These are phyloP conservation scores for Melanogrammus aeglefinus DNA, from an alignment of 2,797 vertebrate genomes.

Conservation along the genomic window DNA sequence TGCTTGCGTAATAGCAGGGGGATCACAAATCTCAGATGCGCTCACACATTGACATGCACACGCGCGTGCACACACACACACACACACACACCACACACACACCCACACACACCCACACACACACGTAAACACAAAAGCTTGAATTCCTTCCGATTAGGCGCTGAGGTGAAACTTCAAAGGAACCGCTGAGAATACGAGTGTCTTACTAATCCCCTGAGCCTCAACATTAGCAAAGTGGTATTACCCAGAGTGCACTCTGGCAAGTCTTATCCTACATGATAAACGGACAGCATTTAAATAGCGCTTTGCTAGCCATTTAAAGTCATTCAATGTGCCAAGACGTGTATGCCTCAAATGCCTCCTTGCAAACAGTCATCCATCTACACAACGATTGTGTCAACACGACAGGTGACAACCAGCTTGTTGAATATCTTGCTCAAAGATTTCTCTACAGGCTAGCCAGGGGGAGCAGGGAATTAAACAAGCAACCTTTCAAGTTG, in stretches of 20 bases:
- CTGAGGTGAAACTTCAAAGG: conserved; percentile 68
- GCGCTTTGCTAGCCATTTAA: too few relatives aligned
- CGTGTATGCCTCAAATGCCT: too few relatives aligned
- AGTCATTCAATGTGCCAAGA: too few relatives aligned
- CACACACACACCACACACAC: too few relatives aligned
- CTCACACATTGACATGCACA: conserved; percentile 28
- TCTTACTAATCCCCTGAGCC: conserved; percentile 68
- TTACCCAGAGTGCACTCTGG: conserved; percentile 59
- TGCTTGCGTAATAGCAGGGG: conserved; percentile 56
- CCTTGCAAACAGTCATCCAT: too few relatives aligned
- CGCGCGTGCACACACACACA: not conserved
- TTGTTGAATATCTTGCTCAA: too few relatives aligned
- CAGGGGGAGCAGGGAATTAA: too few relatives aligned
- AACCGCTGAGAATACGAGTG: conserved; percentile 59
- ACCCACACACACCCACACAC: conserved; percentile 15
- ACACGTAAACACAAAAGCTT: conserved; percentile 58
- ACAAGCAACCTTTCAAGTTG: too few relatives aligned
- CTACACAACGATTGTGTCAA: too few relatives aligned
- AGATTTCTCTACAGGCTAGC: too few relatives aligned
- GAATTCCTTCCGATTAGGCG: conserved; percentile 54
- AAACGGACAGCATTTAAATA: conserved; percentile 5
- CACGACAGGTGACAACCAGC: too few relatives aligned
- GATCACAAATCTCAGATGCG: not conserved
- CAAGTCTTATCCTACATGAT: conserved; percentile 47
- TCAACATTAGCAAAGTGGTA: conserved; percentile 53